Evolutionary conservation across 2,797 vertebrate species (phyloP).

Genomic region (Muraenolepis orangiensis): DNA sequence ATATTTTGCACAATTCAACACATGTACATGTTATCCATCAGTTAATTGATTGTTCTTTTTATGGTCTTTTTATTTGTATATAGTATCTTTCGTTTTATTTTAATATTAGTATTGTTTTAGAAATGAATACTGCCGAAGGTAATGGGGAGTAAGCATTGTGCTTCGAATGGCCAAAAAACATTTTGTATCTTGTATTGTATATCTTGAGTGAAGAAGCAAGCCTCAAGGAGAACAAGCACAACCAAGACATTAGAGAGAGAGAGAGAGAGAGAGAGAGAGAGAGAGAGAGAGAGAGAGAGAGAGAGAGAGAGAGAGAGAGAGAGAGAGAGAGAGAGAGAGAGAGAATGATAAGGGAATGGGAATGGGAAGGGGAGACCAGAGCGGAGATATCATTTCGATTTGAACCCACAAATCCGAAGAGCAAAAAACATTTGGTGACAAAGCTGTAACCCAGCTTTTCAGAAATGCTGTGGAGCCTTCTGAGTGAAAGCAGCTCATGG

Average conservation of each 20-base stretch:
- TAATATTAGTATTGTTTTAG: too few relatives aligned
- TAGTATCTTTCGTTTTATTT: too few relatives aligned
- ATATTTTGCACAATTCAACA: too few relatives aligned
- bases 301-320: too few relatives aligned
- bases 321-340: constrained; percentile 21
- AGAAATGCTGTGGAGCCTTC: too few relatives aligned
- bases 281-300: constrained; percentile 21
- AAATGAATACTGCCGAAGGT: too few relatives aligned
- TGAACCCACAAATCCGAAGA: constrained; percentile 27
- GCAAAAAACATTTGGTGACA: constrained; percentile 35
- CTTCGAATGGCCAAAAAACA: too few relatives aligned
- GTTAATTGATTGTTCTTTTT: too few relatives aligned
- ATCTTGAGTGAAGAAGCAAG: constrained; percentile 38
- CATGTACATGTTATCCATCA: too few relatives aligned
- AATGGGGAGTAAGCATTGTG: too few relatives aligned
- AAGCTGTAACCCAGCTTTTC: constrained; percentile 18
- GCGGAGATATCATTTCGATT: constrained; percentile 53
- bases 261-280: constrained; percentile 4
- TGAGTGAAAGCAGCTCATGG: constrained; percentile 13
- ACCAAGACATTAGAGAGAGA: not conserved
- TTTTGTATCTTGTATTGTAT: too few relatives aligned
- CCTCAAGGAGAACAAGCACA: constrained; percentile 18
- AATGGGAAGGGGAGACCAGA: constrained; percentile 15
- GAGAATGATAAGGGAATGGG: constrained; percentile 7
- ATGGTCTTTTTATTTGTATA: too few relatives aligned